Conservation (phyloP, 2,797 vertebrate species). For the Crypturellus tataupa region DNA sequence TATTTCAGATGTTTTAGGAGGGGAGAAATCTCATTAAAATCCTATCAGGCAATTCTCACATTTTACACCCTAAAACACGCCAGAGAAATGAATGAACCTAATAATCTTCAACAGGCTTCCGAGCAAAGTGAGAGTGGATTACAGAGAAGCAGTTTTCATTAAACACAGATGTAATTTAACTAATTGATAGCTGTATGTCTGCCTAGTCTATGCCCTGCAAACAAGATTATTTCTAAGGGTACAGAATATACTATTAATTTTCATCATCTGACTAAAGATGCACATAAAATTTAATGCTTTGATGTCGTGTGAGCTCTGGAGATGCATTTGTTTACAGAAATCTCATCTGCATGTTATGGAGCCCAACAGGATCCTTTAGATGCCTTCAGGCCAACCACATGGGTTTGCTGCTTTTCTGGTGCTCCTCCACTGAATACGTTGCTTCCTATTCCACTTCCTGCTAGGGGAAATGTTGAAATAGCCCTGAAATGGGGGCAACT, state of each 20-base stretch:
- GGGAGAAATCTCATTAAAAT: not conserved
- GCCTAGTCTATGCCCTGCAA: not conserved
- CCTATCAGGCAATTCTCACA: not conserved
- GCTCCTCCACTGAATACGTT: not conserved
- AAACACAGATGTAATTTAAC: not conserved
- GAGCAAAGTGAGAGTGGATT: not conserved
- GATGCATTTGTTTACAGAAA: not conserved
- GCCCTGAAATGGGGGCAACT: not conserved
- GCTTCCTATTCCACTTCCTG: not conserved
- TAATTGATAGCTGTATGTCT: not conserved
- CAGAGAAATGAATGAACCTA: not conserved
- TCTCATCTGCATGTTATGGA: not conserved
- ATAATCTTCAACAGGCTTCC: not conserved
- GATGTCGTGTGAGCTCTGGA: not conserved
- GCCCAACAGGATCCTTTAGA: accelerated
- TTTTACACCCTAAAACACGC: not conserved
- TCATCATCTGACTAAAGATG: not conserved
- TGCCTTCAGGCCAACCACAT: not conserved
- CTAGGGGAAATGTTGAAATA: not conserved
- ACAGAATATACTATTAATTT: not conserved
- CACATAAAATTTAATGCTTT: not conserved
- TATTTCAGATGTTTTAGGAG: not conserved
- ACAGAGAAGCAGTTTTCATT: not conserved
- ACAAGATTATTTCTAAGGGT: not conserved
- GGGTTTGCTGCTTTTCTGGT: not conserved